These are phyloP conservation scores for Poicephalus gulielmi DNA, from an alignment of 2,113 vertebrate species.

Conservation along the genomic window DNA sequence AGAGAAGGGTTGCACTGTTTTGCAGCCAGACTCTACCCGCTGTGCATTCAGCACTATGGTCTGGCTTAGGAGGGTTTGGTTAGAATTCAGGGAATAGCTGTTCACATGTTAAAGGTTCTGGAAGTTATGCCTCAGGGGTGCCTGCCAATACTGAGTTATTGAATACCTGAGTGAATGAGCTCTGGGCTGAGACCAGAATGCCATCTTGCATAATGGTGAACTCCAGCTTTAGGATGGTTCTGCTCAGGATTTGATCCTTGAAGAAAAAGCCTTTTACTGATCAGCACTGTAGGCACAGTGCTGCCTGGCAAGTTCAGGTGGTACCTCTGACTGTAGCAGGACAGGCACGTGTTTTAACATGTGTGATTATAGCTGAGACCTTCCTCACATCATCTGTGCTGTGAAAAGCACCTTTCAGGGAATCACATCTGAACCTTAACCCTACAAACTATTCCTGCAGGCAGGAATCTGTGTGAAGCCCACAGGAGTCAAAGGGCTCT, in stretches of 20 bases:
- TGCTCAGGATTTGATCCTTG: background rate
- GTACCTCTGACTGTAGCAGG: background rate
- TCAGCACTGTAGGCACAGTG: background rate
- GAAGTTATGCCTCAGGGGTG: background rate
- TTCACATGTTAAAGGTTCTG: background rate
- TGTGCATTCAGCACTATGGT: background rate
- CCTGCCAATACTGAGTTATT: background rate
- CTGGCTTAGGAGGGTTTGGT: background rate
- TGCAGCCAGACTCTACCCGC: conserved; percentile 27
- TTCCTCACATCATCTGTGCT: background rate
- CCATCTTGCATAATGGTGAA: background rate
- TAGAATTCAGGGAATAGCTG: background rate
- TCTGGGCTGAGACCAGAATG: background rate
- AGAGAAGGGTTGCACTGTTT: conserved; percentile 60
- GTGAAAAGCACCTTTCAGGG: background rate
- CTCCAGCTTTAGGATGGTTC: background rate
- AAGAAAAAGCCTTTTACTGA: background rate
- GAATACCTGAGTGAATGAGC: background rate
- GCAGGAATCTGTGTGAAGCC: background rate
- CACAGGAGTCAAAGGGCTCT: background rate
- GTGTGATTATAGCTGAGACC: background rate
- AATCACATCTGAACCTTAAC: background rate
- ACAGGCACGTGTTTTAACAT: background rate
- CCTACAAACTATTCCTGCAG: background rate
- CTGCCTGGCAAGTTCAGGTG: background rate